These are phyloP conservation scores for Telenomus remus DNA, from an alignment of 1,140 invertebrate species.

Conservation along the genomic window DNA sequence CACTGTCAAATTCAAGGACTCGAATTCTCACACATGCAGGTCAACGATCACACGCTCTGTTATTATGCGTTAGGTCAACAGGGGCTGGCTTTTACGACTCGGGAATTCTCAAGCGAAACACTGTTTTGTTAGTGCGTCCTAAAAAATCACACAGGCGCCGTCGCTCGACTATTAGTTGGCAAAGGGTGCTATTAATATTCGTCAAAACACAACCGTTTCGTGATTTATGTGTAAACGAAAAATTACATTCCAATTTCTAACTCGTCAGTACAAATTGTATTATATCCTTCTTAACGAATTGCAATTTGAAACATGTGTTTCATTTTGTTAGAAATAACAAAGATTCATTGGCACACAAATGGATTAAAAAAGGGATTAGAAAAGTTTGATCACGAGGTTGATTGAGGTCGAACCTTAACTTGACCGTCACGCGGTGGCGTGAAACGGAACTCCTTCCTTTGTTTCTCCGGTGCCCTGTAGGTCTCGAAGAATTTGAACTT, in stretches of 20 bases:
- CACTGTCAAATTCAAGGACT: constrained; percentile 12
- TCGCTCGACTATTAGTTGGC: constrained; percentile 16
- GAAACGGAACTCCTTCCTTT: constrained; percentile 86
- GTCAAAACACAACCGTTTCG: constrained; percentile 11
- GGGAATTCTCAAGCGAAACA: not conserved
- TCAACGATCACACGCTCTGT: constrained; percentile 32
- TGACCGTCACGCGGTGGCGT: constrained; percentile 87
- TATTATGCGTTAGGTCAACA: constrained; percentile 26
- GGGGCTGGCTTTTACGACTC: no score
- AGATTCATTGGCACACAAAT: constrained; percentile 10
- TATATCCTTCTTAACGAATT: no score
- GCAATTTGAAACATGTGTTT: no score
- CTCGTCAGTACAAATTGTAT: not conserved
- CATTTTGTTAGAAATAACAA: no score
- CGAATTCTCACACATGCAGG: constrained; percentile 23
- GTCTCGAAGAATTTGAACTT: constrained; percentile 95
- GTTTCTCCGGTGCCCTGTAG: constrained; percentile 83
- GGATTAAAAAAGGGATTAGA: not conserved
- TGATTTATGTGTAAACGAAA: constrained; percentile 11
- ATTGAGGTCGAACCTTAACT: constrained; percentile 76
- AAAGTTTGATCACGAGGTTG: constrained; percentile 8
- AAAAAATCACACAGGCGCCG: constrained; percentile 23
- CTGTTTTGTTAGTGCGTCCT: constrained; percentile 30
- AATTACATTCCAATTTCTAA: constrained; percentile 10
- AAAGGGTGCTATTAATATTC: constrained; percentile 24